Evolutionary conservation across 2,888 invertebrate genomes (phyloP), one percentile per base, ranked within the genome.

Genomic region (Neoitamus cyanurus): DNA sequence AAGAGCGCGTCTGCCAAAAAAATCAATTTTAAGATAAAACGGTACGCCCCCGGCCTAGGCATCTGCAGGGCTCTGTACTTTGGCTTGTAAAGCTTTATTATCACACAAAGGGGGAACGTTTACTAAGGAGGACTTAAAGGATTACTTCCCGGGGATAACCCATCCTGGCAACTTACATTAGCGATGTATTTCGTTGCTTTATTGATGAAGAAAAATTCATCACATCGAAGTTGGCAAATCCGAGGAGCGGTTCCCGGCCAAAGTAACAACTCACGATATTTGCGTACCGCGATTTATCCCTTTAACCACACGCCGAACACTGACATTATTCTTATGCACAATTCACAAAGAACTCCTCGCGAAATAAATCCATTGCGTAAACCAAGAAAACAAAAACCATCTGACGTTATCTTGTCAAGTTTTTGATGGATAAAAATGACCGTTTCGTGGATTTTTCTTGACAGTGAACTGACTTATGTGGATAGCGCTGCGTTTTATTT

Each of bases 171-270:
- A 85, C 85, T 85, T 83, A 85, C 85, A 85, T 85, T 85, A 85
- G 84, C 72, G 84, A 84, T 36, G 85, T 70, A 37, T 84, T 85
- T 83, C 84, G 69, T 78, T 84, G 84, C 42, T 85, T 85, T 34
- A 42, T 85, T 70, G 82, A 86, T 87, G 87, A 69, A 87, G 87
- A 84, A 87, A 93, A 87, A 93, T 83, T 72, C 70, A 83, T 42
- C 46, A 75, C 25, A 82, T 68, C 36, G 68, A 68, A 48, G 20
- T 68, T 25, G 31, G 20, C 36, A 80, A 46, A 58, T 34, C 15
- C 20, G 28, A 46, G 4, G 15, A 28, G 36, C n/a, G n/a, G n/a
- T n/a, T 46, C 42, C 77, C 42, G 25, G 25, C 11, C n/a, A 46
- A 77, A 42, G 46, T 28, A 30, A 46, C 28, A 42, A 46, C 30